phyloP scores from a whole-genome alignment of 2,888 invertebrate species.

The Andricus quercusramuli region DNA sequence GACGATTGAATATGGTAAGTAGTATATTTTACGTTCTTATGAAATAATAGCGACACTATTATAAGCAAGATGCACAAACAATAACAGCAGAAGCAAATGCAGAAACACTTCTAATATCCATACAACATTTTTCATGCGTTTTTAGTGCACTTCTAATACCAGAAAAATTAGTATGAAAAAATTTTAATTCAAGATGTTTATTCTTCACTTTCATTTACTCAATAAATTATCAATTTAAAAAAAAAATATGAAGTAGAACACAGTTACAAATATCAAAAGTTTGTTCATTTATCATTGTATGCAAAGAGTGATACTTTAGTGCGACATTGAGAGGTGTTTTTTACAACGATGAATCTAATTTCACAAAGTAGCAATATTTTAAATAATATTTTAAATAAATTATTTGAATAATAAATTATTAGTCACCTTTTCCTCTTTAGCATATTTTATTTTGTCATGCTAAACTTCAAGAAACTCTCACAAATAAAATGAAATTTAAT shows the following conservation, averaged over 20 bases:
- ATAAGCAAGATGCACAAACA: conserved; percentile 26
- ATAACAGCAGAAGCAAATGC: conserved; percentile 35
- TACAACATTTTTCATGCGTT: conserved; percentile 5
- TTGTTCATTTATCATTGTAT: not conserved
- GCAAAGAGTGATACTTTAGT: not conserved
- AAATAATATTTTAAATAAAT: too few species aligned
- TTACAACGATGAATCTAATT: not conserved
- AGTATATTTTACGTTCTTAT: not conserved
- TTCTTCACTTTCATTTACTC: too few species aligned
- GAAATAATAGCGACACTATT: conserved; percentile 9
- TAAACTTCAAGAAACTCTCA: not conserved
- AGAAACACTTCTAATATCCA: not conserved
- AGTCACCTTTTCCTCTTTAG: too few species aligned
- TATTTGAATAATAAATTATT: too few species aligned
- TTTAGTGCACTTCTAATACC: not conserved
- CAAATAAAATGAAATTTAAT: not conserved
- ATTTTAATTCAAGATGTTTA: not conserved
- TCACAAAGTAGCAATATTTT: too few species aligned
- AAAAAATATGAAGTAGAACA: too few species aligned
- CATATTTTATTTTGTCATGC: not conserved
- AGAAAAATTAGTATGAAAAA: not conserved
- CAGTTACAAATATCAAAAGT: too few species aligned
- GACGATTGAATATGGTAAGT: conserved; percentile 6
- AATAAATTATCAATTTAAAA: too few species aligned
- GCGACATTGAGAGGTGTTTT: not conserved